phyloP scores from a whole-genome alignment of 35 echinoderm and acorn worm species.

The Apostichopus parvimensis region DNA sequence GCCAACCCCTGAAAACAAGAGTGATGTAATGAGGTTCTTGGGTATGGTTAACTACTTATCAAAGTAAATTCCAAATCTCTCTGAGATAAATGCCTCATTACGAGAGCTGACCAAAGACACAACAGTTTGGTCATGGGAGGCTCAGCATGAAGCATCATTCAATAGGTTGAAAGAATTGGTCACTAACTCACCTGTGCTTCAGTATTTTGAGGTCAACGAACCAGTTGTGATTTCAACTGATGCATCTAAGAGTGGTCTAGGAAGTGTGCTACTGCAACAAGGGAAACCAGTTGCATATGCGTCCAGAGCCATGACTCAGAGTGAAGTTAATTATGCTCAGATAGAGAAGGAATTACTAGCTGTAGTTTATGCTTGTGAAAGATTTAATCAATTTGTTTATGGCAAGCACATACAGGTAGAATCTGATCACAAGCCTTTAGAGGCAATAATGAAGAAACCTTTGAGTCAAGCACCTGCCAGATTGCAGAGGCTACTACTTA shows the following conservation, averaged over 20 bases:
- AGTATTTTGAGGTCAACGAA: slow-evolving; percentile 47
- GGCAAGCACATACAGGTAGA: slow-evolving; percentile 23
- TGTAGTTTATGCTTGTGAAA: slow-evolving; percentile 27
- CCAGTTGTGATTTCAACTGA: slow-evolving; percentile 33
- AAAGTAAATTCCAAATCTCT: slow-evolving; percentile 62
- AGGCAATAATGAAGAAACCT: slow-evolving; percentile 67
- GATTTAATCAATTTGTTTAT: slow-evolving; percentile 60
- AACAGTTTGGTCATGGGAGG: slow-evolving; percentile 43
- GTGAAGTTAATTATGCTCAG: slow-evolving; percentile 40
- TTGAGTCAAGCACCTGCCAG: slow-evolving; percentile 35
- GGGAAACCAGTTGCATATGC: slow-evolving; percentile 61
- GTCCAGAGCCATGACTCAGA: slow-evolving; percentile 38
- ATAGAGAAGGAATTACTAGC: slow-evolving; percentile 58
- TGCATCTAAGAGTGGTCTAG: slow-evolving; percentile 48
- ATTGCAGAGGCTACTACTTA: slow-evolving; percentile 53
- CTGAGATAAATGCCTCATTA: slow-evolving; percentile 44
- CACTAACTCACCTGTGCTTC: slow-evolving; percentile 13
- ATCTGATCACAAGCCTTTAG: slow-evolving; percentile 62
- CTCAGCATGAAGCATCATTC: slow-evolving; percentile 28
- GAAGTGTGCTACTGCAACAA: slow-evolving; percentile 58
- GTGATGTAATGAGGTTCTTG: slow-evolving; percentile 31
- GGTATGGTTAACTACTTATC: slow-evolving; percentile 50
- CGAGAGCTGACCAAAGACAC: slow-evolving; percentile 44
- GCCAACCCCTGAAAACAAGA: slow-evolving; percentile 32
- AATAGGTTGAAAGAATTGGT: slow-evolving; percentile 37